phyloP scores from a whole-genome alignment of 2,113 vertebrate species.

The Lophura nycthemera region DNA sequence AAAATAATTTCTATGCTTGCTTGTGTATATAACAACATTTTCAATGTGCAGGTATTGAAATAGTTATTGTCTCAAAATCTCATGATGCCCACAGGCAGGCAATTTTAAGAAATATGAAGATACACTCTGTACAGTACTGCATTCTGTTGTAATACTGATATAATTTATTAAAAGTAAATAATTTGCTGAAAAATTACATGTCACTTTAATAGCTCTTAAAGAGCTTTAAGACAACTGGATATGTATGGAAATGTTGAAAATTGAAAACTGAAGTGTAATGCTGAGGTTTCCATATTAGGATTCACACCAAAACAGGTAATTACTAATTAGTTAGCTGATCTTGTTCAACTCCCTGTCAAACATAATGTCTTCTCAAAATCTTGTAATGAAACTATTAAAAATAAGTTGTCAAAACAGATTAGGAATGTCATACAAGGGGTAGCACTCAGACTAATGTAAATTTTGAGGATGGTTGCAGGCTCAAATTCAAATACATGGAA shows the following conservation, averaged over 20 bases:
- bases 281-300: neutral
- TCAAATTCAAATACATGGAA: neutral
- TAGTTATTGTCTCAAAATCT: neutral
- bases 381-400: neutral
- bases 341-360: neutral
- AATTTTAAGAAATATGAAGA: neutral
- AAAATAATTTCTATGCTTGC: neutral
- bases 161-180: neutral
- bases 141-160: neutral
- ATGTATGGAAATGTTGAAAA: neutral
- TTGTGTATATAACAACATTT: neutral
- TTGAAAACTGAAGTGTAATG: neutral
- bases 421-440: neutral
- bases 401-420: neutral
- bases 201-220: neutral
- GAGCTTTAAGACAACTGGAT: neutral
- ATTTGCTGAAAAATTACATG: neutral
- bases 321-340: neutral
- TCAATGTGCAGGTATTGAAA: neutral
- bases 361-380: neutral
- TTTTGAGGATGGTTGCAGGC: neutral
- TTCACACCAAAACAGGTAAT: neutral
- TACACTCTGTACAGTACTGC: neutral
- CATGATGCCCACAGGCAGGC: neutral
- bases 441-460: neutral